phyloP scores from a whole-genome alignment of 1,140 invertebrate genomes.

The Megalopta genalis region DNA sequence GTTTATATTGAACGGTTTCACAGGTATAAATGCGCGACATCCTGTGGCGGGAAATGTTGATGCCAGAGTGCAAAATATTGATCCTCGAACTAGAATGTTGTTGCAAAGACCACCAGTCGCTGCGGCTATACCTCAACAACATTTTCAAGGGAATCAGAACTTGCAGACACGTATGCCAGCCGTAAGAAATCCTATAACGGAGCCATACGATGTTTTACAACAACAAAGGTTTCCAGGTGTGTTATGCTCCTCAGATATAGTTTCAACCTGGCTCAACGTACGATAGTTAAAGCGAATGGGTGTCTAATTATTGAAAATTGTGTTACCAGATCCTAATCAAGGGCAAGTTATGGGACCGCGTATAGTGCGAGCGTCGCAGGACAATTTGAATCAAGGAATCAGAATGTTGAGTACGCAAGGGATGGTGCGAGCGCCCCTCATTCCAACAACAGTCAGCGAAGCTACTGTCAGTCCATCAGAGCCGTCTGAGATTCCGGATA shows the following conservation, averaged over 20 bases:
- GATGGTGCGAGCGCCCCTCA: slow-evolving; percentile 69
- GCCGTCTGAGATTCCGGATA: slow-evolving; percentile 87
- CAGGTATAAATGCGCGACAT: slow-evolving; percentile 72
- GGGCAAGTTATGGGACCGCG: slow-evolving; percentile 69
- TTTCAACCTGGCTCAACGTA: no score
- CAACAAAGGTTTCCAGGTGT: slow-evolving; percentile 75
- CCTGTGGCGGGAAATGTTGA: slow-evolving; percentile 71
- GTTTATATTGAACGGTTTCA: slow-evolving; percentile 2
- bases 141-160: slow-evolving; percentile 71
- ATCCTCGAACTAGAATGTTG: slow-evolving; percentile 79
- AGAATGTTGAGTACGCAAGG: slow-evolving; percentile 69
- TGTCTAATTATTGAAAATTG: slow-evolving; percentile 2
- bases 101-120: slow-evolving; percentile 74
- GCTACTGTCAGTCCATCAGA: slow-evolving; percentile 68
- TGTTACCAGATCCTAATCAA: slow-evolving; percentile 70
- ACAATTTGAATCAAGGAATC: slow-evolving; percentile 72
- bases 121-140: slow-evolving; percentile 67
- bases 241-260: not conserved
- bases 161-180: slow-evolving; percentile 72
- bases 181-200: slow-evolving; percentile 67
- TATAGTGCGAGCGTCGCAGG: slow-evolving; percentile 68
- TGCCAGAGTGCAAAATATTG: slow-evolving; percentile 77
- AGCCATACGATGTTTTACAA: slow-evolving; percentile 77
- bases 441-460: slow-evolving; percentile 71
- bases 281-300: not conserved